Conservation (phyloP, 2,113 vertebrate species). For the Aptenodytes patagonicus region DNA sequence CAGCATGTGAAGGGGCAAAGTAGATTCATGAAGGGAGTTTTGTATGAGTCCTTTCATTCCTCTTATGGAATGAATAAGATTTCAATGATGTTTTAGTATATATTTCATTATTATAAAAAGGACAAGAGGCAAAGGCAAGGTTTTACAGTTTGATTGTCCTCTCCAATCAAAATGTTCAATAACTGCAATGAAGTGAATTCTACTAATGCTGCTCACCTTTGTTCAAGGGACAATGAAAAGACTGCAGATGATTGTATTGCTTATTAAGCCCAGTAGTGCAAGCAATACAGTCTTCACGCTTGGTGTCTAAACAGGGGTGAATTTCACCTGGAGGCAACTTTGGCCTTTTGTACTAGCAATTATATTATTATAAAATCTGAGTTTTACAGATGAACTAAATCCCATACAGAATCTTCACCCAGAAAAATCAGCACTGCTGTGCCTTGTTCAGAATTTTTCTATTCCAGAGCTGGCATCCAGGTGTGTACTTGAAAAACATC, state of each 20-base stretch:
- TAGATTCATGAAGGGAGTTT: not conserved
- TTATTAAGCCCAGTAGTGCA: not conserved
- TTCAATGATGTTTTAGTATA: not conserved
- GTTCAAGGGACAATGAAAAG: not conserved
- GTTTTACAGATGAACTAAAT: not conserved
- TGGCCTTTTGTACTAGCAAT: not conserved
- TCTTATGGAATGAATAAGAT: not conserved
- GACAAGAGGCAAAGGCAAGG: not conserved
- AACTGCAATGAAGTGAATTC: not conserved
- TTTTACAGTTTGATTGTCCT: not conserved
- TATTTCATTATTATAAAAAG: not conserved
- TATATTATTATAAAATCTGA: not conserved
- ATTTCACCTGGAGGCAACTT: not conserved
- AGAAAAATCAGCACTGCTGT: not conserved
- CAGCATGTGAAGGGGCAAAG: not conserved
- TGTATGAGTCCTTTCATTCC: not conserved
- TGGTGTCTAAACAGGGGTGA: not conserved
- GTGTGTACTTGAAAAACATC: conserved; percentile 10
- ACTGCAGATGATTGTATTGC: not conserved
- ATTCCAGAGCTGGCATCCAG: not conserved
- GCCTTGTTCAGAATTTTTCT: not conserved
- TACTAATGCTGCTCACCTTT: not conserved
- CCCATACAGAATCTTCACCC: not conserved
- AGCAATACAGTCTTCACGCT: not conserved
- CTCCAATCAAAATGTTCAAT: not conserved